Conservation (phyloP, 2,888 invertebrate genomes). For the Syritta pipiens region DNA sequence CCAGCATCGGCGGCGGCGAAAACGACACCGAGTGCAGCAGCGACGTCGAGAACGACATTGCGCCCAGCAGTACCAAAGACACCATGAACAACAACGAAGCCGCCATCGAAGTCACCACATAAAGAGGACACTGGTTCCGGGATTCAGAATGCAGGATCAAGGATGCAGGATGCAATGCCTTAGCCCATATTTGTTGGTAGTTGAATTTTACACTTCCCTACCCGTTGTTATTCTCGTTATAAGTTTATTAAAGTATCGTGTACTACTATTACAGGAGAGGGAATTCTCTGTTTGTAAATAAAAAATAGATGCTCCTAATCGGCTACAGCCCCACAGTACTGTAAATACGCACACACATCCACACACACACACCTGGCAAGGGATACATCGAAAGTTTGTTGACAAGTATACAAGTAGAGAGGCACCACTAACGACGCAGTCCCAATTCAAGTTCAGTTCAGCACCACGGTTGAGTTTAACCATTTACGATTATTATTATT, state of each 20-base stretch:
- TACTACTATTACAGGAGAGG: conserved; percentile 9
- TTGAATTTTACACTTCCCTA: conserved; percentile 66
- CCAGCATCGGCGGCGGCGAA: conserved; percentile 76
- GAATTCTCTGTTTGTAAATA: conserved; percentile 4
- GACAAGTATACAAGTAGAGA: neutral
- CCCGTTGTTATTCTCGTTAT: conserved; percentile 68
- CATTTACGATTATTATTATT: conserved; percentile 28
- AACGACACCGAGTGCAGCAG: conserved; percentile 78
- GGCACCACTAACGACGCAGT: conserved; percentile 17
- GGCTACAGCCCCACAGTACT: conserved; percentile 2
- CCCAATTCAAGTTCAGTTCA: too few species aligned
- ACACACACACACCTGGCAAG: conserved; percentile 35
- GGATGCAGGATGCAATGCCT: conserved; percentile 65
- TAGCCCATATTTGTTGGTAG: conserved; percentile 68
- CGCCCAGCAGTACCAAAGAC: conserved; percentile 80
- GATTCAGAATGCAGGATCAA: too few species aligned
- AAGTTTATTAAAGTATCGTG: conserved; percentile 56
- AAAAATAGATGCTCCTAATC: conserved; percentile 10
- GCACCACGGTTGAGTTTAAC: too few species aligned
- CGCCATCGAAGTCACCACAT: conserved; percentile 83
- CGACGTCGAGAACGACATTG: conserved; percentile 78
- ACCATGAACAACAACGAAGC: conserved; percentile 83
- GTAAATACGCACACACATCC: conserved; percentile 37
- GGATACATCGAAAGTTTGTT: conserved; percentile 40
- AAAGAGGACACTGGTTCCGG: too few species aligned